phyloP scores from a whole-genome alignment of 2,113 vertebrate genomes.

The Ameiurus melas region DNA sequence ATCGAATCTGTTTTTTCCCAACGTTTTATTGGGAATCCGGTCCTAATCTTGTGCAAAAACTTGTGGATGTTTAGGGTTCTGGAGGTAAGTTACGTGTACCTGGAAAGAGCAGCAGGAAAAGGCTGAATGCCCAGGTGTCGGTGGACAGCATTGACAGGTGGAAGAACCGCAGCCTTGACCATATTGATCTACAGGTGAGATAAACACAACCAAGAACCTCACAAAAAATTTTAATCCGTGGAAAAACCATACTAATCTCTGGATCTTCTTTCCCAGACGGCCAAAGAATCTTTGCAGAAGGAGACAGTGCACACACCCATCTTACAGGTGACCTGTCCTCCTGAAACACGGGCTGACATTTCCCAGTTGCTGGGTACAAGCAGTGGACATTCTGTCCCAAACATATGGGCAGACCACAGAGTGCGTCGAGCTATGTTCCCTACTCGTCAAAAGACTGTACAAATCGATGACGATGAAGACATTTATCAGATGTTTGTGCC shows the following conservation, averaged over 20 bases:
- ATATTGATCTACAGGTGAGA: slow-evolving; percentile 72
- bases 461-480: slow-evolving; percentile 85
- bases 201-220: background rate
- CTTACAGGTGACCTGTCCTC: slow-evolving; percentile 67
- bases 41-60: background rate
- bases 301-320: slow-evolving; percentile 73
- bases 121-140: slow-evolving; percentile 81
- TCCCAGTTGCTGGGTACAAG: slow-evolving; percentile 73
- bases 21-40: background rate
- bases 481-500: slow-evolving; percentile 96
- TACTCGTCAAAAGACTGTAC: slow-evolving; percentile 78
- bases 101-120: slow-evolving; percentile 82
- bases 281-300: slow-evolving; percentile 80
- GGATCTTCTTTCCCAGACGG: slow-evolving; percentile 68
- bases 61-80: slow-evolving; percentile 60
- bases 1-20: too few species aligned
- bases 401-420: slow-evolving; percentile 91
- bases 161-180: slow-evolving; percentile 75
- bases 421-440: slow-evolving; percentile 90
- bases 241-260: background rate
- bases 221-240: background rate
- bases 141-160: slow-evolving; percentile 83
- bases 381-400: slow-evolving; percentile 72
- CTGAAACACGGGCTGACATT: slow-evolving; percentile 70
- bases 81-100: slow-evolving; percentile 79